phyloP scores from a whole-genome alignment of 2,888 invertebrate genomes.

The Acanthosepion lycidas region DNA sequence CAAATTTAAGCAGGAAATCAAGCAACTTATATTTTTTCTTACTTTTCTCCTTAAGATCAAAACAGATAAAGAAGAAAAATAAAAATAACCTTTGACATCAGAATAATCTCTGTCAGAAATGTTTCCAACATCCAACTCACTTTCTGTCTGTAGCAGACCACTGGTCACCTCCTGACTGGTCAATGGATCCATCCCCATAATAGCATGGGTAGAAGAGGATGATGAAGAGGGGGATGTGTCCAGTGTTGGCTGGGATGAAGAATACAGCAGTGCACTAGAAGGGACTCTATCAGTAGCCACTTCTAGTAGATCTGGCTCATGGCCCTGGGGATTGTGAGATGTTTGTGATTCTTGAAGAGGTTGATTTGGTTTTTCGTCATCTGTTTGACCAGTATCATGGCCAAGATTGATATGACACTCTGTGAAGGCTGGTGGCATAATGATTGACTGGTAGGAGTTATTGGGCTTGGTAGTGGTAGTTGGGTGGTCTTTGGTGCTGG shows the following conservation, averaged over 20 bases:
- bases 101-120: slow-evolving; percentile 39
- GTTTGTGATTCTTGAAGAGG: not conserved
- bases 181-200: slow-evolving; percentile 43
- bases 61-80: too few species aligned
- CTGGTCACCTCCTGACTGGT: slow-evolving; percentile 38
- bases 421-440: slow-evolving; percentile 39
- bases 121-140: slow-evolving; percentile 40
- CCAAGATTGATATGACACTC: slow-evolving; percentile 36
- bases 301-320: not conserved
- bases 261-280: not conserved
- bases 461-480: not conserved
- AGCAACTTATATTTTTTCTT: too few species aligned
- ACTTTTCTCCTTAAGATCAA: too few species aligned
- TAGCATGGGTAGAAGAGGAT: slow-evolving; percentile 37
- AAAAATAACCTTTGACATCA: slow-evolving; percentile 40
- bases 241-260: slow-evolving; percentile 34
- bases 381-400: not conserved
- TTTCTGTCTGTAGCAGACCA: slow-evolving; percentile 39
- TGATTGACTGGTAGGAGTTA: slow-evolving; percentile 2
- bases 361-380: not conserved
- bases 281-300: not conserved
- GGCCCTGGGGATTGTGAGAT: not conserved
- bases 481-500: not conserved
- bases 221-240: not conserved
- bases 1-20: too few species aligned